Percentiles rank a stretch among this genome's conserved stretches.
Conservation (phyloP, 1,140 invertebrate genomes). For the Bilobella aurantiaca region DNA sequence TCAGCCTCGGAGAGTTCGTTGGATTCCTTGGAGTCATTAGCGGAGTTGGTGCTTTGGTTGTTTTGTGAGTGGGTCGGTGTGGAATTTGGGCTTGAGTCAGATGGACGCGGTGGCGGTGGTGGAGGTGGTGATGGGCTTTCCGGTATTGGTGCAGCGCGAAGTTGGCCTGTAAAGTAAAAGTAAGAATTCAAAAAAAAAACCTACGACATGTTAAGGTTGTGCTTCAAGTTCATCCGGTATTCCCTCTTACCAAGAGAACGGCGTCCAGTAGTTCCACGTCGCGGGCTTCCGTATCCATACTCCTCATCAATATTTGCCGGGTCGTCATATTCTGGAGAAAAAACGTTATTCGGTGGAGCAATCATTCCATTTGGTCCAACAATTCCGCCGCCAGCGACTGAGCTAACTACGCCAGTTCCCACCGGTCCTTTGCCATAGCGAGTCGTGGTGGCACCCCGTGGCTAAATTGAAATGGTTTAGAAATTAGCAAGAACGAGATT, state of each 20-base stretch:
- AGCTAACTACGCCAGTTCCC: conserved; percentile 33
- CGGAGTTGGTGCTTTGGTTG: conserved; percentile 47
- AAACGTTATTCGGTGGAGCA: conserved; percentile 40
- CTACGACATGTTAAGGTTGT: no score
- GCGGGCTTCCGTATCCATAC: conserved; percentile 72
- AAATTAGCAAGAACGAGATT: no score
- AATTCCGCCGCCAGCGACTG: conserved; percentile 32
- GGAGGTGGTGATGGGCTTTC: conserved; percentile 57
- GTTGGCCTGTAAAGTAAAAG: conserved; percentile 45
- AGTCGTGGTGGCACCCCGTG: conserved; percentile 54
- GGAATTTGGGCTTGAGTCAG: conserved; percentile 41
- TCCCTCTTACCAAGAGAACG: conserved; percentile 45
- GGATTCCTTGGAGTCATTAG: conserved; percentile 82
- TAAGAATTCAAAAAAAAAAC: no score
- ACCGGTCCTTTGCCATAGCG: conserved; percentile 53
- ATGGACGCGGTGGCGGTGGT: conserved; percentile 46
- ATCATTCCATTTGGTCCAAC: conserved; percentile 34
- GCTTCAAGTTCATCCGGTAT: not conserved
- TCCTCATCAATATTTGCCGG: conserved; percentile 82
- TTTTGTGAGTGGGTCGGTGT: conserved; percentile 54
- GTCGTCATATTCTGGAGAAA: conserved; percentile 71
- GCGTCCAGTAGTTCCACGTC: conserved; percentile 61
- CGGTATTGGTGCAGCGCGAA: conserved; percentile 54
- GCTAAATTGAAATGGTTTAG: no score
- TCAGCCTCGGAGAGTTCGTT: conserved; percentile 87